Conservation (phyloP, 2,888 invertebrate species). For the Ennomos quercinarius region DNA sequence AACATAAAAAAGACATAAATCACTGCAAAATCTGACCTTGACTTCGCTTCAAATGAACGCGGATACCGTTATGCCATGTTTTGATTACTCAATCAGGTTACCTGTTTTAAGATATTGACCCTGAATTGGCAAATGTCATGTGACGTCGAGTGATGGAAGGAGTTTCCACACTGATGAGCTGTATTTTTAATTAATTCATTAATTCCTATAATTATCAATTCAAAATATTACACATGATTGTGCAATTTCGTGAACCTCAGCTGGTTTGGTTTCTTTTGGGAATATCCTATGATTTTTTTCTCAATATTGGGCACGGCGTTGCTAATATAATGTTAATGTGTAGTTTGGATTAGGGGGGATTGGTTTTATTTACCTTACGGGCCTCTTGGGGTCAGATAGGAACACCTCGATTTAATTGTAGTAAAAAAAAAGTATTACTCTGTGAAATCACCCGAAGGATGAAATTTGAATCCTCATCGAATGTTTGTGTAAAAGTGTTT, state of each 20-base stretch:
- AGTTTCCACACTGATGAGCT: background rate
- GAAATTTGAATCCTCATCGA: too few relatives aligned
- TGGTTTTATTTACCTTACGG: too few relatives aligned
- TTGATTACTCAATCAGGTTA: slow-evolving; percentile 1
- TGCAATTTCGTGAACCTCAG: slow-evolving; percentile 4
- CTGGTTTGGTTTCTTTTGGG: background rate
- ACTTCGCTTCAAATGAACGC: background rate
- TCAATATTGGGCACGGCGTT: too few relatives aligned
- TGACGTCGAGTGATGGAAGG: slow-evolving; percentile 1
- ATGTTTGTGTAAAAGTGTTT: too few relatives aligned
- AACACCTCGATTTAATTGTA: too few relatives aligned
- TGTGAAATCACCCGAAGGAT: too few relatives aligned
- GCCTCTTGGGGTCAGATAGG: too few relatives aligned
- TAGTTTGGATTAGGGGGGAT: too few relatives aligned
- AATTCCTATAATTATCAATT: background rate
- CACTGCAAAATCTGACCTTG: background rate
- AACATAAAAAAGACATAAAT: too few relatives aligned
- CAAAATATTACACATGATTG: slow-evolving; percentile 7
- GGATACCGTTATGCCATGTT: slow-evolving; percentile 6
- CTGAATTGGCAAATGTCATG: slow-evolving; percentile 6
- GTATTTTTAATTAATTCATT: background rate
- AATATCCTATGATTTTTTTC: too few relatives aligned
- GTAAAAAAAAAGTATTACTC: too few relatives aligned
- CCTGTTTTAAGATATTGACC: slow-evolving; percentile 11
- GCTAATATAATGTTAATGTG: too few relatives aligned